Conservation (phyloP, 2,797 vertebrate species). For the Pangasius sanitwongsei region DNA sequence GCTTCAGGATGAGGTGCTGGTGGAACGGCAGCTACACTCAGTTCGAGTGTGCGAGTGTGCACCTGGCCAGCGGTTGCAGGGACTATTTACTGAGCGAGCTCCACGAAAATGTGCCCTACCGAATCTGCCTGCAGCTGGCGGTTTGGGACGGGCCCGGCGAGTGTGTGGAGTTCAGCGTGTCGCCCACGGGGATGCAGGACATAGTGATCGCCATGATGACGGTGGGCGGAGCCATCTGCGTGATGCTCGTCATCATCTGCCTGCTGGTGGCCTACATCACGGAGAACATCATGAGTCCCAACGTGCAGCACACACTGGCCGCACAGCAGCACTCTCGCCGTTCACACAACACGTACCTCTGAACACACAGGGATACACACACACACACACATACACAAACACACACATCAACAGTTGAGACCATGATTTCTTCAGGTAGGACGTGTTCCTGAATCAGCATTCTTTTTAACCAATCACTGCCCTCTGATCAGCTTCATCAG, state of each 20-base stretch:
- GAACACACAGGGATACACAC: conserved; percentile 26
- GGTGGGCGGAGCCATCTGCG: conserved; percentile 95
- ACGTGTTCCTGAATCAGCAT: background rate
- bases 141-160: conserved; percentile 60
- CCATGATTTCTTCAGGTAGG: background rate
- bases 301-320: conserved; percentile 69
- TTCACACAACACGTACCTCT: conserved; percentile 57
- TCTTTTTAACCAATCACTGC: background rate
- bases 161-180: conserved; percentile 90
- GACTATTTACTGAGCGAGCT: conserved; percentile 89
- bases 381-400: conserved; percentile 39
- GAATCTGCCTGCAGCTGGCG: conserved; percentile 83
- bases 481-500: background rate
- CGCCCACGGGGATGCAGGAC: conserved; percentile 89
- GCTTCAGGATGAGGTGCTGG: conserved; percentile 88
- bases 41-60: conserved; percentile 89
- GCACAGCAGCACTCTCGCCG: conserved; percentile 67
- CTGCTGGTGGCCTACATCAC: conserved; percentile 97
- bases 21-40: conserved; percentile 95
- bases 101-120: conserved; percentile 91
- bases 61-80: conserved; percentile 85
- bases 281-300: conserved; percentile 92
- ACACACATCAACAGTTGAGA: background rate
- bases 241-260: conserved; percentile 98
- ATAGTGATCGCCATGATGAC: conserved; percentile 98